Percentiles rank a stretch among this genome's conserved stretches.
Evolutionary conservation across 2,888 invertebrate genomes (phyloP).

Genomic region (Dryadula phaetusa): DNA sequence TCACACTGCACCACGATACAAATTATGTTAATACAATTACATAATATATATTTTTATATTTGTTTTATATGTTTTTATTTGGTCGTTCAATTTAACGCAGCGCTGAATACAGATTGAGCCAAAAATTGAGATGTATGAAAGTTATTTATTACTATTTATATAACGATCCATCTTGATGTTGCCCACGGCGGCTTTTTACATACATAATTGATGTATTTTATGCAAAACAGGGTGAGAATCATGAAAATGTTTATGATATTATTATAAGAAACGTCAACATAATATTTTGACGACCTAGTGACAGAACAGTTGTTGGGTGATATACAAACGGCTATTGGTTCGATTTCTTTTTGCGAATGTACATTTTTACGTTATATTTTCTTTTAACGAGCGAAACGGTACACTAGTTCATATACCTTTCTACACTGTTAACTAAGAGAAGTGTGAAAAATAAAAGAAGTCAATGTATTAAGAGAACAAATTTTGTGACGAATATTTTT

Average conservation of each 20-base stretch:
- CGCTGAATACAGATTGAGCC: conserved; percentile 11
- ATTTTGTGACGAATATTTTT: too few relatives aligned
- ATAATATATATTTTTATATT: neutral
- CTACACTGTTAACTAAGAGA: too few relatives aligned
- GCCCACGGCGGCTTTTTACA: neutral
- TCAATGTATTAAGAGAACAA: too few relatives aligned
- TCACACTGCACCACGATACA: too few relatives aligned
- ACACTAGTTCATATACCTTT: too few relatives aligned
- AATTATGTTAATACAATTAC: neutral
- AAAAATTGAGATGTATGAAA: conserved; percentile 17
- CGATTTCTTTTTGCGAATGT: too few relatives aligned
- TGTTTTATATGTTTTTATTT: conserved; percentile 5
- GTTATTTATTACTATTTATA: conserved; percentile 21
- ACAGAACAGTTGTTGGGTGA: too few relatives aligned
- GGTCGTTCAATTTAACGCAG: conserved; percentile 18
- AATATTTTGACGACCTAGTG: neutral
- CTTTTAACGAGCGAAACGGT: too few relatives aligned
- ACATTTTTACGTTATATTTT: too few relatives aligned
- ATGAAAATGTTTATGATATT: neutral
- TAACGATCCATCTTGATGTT: conserved; percentile 10
- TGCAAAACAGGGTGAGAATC: neutral
- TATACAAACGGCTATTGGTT: too few relatives aligned
- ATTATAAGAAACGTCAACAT: neutral
- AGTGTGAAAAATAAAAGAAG: too few relatives aligned
- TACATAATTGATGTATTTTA: neutral